phyloP scores from a whole-genome alignment of 2,113 vertebrate species.

The Halcyon senegalensis region DNA sequence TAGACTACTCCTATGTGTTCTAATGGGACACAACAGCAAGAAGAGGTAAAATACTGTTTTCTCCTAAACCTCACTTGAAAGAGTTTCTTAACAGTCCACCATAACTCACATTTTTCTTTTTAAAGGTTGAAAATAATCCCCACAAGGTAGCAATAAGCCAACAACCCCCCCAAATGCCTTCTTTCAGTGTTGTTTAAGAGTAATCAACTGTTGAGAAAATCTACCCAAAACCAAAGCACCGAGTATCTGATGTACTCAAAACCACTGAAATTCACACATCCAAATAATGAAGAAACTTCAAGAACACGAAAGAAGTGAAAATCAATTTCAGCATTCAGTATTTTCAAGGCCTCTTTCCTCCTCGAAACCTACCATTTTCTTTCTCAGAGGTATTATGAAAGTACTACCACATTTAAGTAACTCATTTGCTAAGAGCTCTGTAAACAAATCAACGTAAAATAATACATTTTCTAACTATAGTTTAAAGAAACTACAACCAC shows the following conservation, averaged over 20 bases:
- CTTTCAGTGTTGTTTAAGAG: not conserved
- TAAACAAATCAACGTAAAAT: not conserved
- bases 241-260: not conserved
- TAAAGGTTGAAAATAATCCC: not conserved
- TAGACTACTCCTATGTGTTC: not conserved
- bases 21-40: not conserved
- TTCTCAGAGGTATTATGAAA: not conserved
- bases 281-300: not conserved
- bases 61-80: not conserved
- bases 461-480: not conserved
- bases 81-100: not conserved
- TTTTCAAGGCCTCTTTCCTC: not conserved
- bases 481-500: not conserved
- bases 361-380: not conserved
- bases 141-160: not conserved
- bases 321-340: not conserved
- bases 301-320: not conserved
- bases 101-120: not conserved
- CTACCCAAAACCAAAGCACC: not conserved
- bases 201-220: not conserved
- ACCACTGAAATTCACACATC: rapidly evolving
- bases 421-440: not conserved
- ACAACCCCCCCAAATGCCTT: rapidly evolving
- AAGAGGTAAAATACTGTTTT: not conserved
- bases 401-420: not conserved